These are phyloP conservation scores for Apodemia mormo DNA, from an alignment of 2,888 invertebrate genomes.

Conservation along the genomic window DNA sequence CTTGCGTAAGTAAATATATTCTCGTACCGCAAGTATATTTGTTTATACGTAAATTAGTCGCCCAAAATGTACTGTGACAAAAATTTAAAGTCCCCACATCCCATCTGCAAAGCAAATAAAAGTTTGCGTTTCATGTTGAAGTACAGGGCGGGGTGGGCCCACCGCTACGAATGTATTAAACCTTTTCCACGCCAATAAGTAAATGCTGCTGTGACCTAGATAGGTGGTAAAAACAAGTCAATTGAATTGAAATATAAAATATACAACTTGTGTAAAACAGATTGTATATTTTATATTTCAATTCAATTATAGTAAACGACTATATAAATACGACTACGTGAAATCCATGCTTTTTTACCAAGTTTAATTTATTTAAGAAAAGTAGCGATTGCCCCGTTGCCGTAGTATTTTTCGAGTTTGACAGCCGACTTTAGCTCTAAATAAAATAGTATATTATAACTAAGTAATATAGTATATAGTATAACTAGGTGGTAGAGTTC, in stretches of 20 bases:
- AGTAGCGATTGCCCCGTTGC: too few relatives aligned
- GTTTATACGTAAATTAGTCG: slow-evolving; percentile 9
- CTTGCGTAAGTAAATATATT: background rate
- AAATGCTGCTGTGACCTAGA: slow-evolving; percentile 70
- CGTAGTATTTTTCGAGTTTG: too few relatives aligned
- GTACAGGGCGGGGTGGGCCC: slow-evolving; percentile 39
- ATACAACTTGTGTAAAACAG: too few relatives aligned
- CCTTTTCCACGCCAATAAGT: slow-evolving; percentile 75
- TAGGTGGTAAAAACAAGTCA: slow-evolving; percentile 56
- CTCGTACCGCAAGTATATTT: background rate
- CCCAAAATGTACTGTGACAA: slow-evolving; percentile 18
- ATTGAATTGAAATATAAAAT: slow-evolving; percentile 52
- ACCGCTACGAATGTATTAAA: slow-evolving; percentile 55
- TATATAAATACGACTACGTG: too few relatives aligned
- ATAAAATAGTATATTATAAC: too few relatives aligned
- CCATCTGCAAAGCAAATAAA: slow-evolving; percentile 57
- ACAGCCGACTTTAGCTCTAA: too few relatives aligned
- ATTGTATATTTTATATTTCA: too few relatives aligned
- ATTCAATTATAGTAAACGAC: too few relatives aligned
- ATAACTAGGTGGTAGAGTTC: too few relatives aligned
- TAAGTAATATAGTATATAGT: too few relatives aligned
- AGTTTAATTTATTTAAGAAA: too few relatives aligned
- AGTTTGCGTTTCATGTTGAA: slow-evolving; percentile 48
- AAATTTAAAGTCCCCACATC: slow-evolving; percentile 51
- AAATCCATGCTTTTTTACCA: too few relatives aligned